Evolutionary conservation across 2,888 invertebrate species (phyloP).

Genomic region (Mechanitis mazaeus): DNA sequence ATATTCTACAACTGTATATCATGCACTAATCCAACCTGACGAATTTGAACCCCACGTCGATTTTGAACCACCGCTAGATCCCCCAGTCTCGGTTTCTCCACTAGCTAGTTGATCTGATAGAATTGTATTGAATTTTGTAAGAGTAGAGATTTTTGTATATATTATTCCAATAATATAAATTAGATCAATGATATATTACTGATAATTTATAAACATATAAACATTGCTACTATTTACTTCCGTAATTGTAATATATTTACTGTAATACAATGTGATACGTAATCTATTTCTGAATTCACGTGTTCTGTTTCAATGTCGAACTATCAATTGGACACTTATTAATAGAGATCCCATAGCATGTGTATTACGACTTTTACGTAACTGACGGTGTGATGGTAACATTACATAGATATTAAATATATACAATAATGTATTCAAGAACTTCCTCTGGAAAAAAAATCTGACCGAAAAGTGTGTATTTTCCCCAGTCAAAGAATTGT

Average conservation of each 20-base stretch:
- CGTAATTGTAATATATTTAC: no score
- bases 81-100: constrained; percentile 60
- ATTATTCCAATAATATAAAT: constrained; percentile 8
- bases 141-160: background rate
- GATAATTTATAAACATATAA: no score
- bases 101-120: constrained; percentile 67
- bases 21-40: constrained; percentile 67
- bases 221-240: no score
- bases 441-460: no score
- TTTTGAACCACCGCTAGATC: constrained; percentile 55
- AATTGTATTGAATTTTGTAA: constrained; percentile 9
- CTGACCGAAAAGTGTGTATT: no score
- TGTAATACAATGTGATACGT: background rate
- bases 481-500: no score
- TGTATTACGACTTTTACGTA: constrained; percentile 8
- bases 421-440: no score
- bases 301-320: constrained; percentile 28
- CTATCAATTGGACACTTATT: constrained; percentile 29
- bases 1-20: background rate
- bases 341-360: constrained; percentile 5
- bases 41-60: constrained; percentile 58
- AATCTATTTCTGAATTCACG: background rate
- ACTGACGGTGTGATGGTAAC: constrained; percentile 3
- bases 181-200: no score
- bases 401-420: no score